Base-by-base conservation (phyloP, 2,113 vertebrate genomes). In the Aptenodytes forsteri region DNA sequence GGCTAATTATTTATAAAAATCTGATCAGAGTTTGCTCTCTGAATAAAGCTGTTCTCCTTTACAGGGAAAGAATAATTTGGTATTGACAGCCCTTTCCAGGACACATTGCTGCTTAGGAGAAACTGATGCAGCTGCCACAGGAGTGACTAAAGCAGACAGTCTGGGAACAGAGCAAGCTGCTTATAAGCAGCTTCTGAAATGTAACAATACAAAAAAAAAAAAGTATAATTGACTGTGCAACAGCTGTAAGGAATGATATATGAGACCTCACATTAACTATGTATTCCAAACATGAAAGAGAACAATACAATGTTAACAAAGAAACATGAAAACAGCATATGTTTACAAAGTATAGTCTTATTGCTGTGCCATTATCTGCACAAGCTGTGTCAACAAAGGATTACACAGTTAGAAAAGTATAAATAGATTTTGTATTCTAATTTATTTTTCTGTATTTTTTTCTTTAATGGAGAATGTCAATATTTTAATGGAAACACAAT, bases 161-260 rank as follows among this genome's bases (percentile, higher is more conserved):
- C 55, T 86, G 59, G 34, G 17, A 86, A 66, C 26, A 64, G 49
- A 58, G 44, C 54, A 77, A 77, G 70, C 42, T 89, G 76, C 42
- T 80, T 93, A 62, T 23, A 83, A 80, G 66, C 44, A 86, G 71
- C 30, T 94, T 96, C 62, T 90, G 85, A 90, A 92, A 90, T 92
- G 32, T 30, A 71, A 65, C 79, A 78, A 62, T 19, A 61, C 8
- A 23, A 11, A 30, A 58, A 46, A 72, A 25, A 30, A 44, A 56
- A 83, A 7, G 8, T 42, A 70, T 62, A 81, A 75, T 27, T 89
- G 34, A 42, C 58, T 78, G 22, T 79, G 38, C 30, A 84, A 21
- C 40, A 79, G 83, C 80, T 95, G 69, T 90, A 84, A 50, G 50
- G 32, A 89, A 83, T 54, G 50, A 89, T 73, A 70, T 19, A 42